These are phyloP conservation scores for Notospermus geniculatus DNA, from an alignment of 1,140 invertebrate species.

Conservation along the genomic window DNA sequence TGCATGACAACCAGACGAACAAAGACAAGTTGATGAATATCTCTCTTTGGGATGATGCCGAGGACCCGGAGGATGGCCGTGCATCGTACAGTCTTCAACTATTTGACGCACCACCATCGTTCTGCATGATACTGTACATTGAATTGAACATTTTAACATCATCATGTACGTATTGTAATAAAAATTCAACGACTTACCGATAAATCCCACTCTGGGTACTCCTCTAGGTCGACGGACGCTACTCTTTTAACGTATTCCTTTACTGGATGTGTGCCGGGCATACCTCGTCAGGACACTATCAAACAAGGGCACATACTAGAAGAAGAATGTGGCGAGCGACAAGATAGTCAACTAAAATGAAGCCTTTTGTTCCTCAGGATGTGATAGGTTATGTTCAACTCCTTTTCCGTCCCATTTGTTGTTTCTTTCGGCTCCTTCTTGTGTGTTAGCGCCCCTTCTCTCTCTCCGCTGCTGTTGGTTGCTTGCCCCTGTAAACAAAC, in stretches of 20 bases:
- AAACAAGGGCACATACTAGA: constrained; percentile 5
- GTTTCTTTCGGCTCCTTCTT: neutral
- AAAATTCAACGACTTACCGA: constrained; percentile 27
- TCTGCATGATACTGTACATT: too few species aligned
- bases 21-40: too few species aligned
- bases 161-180: too few species aligned
- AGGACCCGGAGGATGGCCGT: too few species aligned
- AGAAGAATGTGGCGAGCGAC: neutral
- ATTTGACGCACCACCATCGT: too few species aligned
- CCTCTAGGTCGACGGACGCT: constrained; percentile 40
- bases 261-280: constrained; percentile 24
- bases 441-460: neutral
- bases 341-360: constrained; percentile 1
- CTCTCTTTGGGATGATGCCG: too few species aligned
- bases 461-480: constrained; percentile 8
- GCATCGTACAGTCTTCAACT: too few species aligned
- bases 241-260: constrained; percentile 42
- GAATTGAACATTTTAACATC: too few species aligned
- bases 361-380: neutral
- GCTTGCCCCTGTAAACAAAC: too few species aligned
- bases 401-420: too few species aligned
- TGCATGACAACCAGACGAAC: too few species aligned
- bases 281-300: neutral
- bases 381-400: too few species aligned
- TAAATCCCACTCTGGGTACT: constrained; percentile 42